Base-by-base conservation (phyloP, 2,113 vertebrate species). In the Parus major region DNA sequence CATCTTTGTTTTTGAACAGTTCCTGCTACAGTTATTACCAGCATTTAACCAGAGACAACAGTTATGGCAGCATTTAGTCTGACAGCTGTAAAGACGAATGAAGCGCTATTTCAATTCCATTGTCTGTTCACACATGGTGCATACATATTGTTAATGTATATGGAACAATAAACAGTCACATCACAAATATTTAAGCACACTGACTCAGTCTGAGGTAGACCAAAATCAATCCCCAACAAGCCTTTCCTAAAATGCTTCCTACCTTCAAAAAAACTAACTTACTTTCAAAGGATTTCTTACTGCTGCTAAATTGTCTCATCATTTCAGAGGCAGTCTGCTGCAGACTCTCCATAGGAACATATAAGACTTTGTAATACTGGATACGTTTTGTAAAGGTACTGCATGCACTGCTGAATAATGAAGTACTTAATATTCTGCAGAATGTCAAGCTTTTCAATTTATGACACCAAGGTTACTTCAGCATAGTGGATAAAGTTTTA, bases 381-480 rank as follows among this genome's bases (percentile, higher is more conserved):
- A 50, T 87, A 24, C 7, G 2, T 91, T 95, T 96, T 53, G 33
- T 44, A 80, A 76, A 94, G 52, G 59, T 77, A 73, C 11, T 87
- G 29, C 33, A 61, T 57, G 25, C 25, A 46, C 14, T 65, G 46
- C 11, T 79, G 59, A 84, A 87, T 87, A 86, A 91, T 90, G 78
- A 91, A 60, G 23, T 52, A 79, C 41, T 92, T 92, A 84, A 68
- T 91, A 92, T 82, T 90, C 78, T 85, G 11, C 14, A 44, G 66
- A 77, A 92, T 59, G 84, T 65, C 78, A 92, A 80, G 41, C 42
- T 69, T 91, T 91, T 93, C 22, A 46, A 52, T 85, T 90, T 91
- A 73, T 93, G 78, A 82, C 39, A 56, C 22, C 2, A 11, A 55
- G 16, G 47, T 92, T 95, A 59, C 36, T 77, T 82, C 24, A 70